A percentile compares a stretch with the other conserved stretches of the same genome.
Conservation (phyloP, 37 sponge, comb jelly and placozoan species). For the Oopsacas minuta region DNA sequence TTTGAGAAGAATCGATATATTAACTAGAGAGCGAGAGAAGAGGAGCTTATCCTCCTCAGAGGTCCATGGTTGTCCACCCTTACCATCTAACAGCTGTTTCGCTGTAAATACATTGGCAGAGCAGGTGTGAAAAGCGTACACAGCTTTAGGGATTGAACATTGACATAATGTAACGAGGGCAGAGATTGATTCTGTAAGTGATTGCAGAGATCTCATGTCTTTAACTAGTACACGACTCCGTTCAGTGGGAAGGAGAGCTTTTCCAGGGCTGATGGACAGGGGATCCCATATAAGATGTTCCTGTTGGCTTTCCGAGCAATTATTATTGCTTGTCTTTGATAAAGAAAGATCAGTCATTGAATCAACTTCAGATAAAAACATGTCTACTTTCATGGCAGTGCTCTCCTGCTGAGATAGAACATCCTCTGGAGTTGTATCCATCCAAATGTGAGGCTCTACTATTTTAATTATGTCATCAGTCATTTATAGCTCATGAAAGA, state of each 20-base stretch:
- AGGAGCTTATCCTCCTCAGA: not conserved
- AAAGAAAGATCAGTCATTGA: not conserved
- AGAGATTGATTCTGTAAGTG: not conserved
- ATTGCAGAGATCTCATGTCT: not conserved
- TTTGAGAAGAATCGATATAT: not conserved
- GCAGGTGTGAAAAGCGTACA: not conserved
- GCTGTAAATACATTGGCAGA: not conserved
- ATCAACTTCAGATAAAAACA: not conserved
- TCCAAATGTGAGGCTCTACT: not conserved
- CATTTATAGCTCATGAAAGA: too few relatives aligned
- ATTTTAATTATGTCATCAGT: too few relatives aligned
- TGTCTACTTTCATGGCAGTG: not conserved
- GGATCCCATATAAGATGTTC: not conserved
- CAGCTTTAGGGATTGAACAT: not conserved
- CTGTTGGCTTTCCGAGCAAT: not conserved
- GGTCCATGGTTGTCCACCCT: not conserved
- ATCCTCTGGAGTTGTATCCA: not conserved
- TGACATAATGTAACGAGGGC: not conserved
- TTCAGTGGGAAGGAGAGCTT: not conserved
- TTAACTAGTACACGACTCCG: not conserved
- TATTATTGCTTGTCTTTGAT: not conserved
- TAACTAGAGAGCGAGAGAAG: not conserved
- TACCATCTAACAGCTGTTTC: conserved; percentile 14
- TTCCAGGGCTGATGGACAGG: not conserved
- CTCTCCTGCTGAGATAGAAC: not conserved